phyloP scores from a whole-genome alignment of 2,113 vertebrate genomes.

The Microcebus ravelobensis region DNA sequence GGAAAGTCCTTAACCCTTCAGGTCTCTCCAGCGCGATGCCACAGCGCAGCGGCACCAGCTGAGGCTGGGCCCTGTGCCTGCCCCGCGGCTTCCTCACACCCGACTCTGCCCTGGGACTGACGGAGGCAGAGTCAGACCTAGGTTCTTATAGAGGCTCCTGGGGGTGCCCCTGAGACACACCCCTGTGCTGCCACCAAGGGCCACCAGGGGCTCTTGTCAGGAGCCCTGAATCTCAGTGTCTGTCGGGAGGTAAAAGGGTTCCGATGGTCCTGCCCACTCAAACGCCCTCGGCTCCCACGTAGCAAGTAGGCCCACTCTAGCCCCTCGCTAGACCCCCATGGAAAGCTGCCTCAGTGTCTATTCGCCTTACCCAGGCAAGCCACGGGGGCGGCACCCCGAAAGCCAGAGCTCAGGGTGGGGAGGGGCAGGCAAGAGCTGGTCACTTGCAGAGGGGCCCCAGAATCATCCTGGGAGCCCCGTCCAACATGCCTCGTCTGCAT shows the following conservation, averaged over 20 bases:
- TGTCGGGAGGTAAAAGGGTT: neutral
- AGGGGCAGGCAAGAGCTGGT: neutral
- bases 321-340: neutral
- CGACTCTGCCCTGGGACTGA: neutral
- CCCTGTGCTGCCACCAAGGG: neutral
- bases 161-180: neutral
- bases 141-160: neutral
- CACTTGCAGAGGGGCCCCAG: neutral
- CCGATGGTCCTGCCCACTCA: neutral
- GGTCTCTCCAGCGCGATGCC: neutral
- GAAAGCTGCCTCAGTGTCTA: neutral
- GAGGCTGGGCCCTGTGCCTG: neutral
- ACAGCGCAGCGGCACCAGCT: neutral
- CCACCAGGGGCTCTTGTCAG: neutral
- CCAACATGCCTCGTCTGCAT: too few relatives aligned
- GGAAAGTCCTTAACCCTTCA: neutral
- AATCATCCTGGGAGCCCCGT: neutral
- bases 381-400: neutral
- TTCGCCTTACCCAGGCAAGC: neutral
- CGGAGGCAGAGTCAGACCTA: neutral
- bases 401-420: neutral
- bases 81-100: neutral
- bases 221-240: neutral
- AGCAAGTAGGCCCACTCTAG: neutral
- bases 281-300: accelerated